Percentiles rank a stretch among this genome's conserved stretches.
Conservation (phyloP, 2,797 vertebrate species). For the Paratrypauchen microcephalus region DNA sequence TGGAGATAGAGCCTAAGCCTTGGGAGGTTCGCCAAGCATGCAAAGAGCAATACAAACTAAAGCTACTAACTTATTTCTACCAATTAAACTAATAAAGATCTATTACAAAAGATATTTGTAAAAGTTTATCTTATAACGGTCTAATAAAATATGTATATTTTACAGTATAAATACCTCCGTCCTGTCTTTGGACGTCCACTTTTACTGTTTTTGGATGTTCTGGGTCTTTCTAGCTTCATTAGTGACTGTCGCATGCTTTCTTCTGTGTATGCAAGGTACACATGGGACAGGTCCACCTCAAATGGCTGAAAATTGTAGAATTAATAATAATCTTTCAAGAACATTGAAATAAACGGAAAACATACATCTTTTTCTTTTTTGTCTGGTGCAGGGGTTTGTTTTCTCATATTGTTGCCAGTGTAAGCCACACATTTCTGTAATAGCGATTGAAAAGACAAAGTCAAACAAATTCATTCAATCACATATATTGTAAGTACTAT, state of each 20-base stretch:
- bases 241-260: slow-evolving; percentile 96
- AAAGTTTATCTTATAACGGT: background rate
- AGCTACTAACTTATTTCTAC: too few species aligned
- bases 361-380: slow-evolving; percentile 99
- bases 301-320: slow-evolving; percentile 81
- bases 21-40: background rate
- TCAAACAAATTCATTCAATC: background rate
- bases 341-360: background rate
- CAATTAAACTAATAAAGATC: background rate
- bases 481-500: background rate
- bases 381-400: slow-evolving; percentile 93
- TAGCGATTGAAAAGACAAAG: slow-evolving; percentile 2
- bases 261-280: slow-evolving; percentile 96
- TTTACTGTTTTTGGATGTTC: slow-evolving; percentile 90
- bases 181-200: slow-evolving; percentile 89
- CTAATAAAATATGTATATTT: background rate
- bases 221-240: slow-evolving; percentile 94
- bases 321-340: too few species aligned
- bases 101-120: background rate
- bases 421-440: slow-evolving; percentile 98
- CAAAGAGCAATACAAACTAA: background rate
- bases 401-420: slow-evolving; percentile 99
- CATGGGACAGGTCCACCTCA: slow-evolving; percentile 95
- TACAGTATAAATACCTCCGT: slow-evolving; percentile 79
- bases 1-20: background rate